Conservation (phyloP, 2,113 vertebrate genomes). For the Dasyurus viverrinus region DNA sequence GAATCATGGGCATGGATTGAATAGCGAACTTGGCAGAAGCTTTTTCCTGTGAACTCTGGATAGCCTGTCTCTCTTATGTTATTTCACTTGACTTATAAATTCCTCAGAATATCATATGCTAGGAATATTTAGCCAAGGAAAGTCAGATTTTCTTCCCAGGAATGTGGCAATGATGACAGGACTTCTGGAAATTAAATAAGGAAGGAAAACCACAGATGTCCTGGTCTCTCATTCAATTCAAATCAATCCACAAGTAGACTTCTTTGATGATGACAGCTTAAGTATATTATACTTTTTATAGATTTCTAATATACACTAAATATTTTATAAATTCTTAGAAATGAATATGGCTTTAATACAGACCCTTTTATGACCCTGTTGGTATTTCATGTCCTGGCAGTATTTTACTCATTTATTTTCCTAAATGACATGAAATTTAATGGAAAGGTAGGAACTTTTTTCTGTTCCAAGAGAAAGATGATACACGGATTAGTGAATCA, state of each 20-base stretch:
- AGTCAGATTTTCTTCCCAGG: neutral
- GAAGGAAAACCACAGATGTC: neutral
- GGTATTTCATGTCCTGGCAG: neutral
- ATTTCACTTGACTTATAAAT: neutral
- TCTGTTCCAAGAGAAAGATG: neutral
- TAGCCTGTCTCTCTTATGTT: neutral
- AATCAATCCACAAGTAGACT: neutral
- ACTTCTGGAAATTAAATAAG: neutral
- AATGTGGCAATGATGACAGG: neutral
- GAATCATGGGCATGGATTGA: neutral
- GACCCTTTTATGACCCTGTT: neutral
- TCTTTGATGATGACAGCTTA: constrained; percentile 5
- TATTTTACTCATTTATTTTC: neutral
- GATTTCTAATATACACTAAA: neutral
- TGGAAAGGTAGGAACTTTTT: neutral
- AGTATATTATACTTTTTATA: constrained; percentile 33
- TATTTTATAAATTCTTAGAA: constrained; percentile 2
- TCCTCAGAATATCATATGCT: neutral
- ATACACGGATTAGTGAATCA: neutral
- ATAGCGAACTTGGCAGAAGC: neutral
- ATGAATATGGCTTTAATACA: neutral
- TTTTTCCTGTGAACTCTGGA: neutral
- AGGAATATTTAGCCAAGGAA: neutral
- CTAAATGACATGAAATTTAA: neutral
- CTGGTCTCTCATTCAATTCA: neutral